A percentile compares a stretch with the other conserved stretches of the same genome.
Conservation (phyloP, 1,140 invertebrate species). For the Drosophila auraria region DNA sequence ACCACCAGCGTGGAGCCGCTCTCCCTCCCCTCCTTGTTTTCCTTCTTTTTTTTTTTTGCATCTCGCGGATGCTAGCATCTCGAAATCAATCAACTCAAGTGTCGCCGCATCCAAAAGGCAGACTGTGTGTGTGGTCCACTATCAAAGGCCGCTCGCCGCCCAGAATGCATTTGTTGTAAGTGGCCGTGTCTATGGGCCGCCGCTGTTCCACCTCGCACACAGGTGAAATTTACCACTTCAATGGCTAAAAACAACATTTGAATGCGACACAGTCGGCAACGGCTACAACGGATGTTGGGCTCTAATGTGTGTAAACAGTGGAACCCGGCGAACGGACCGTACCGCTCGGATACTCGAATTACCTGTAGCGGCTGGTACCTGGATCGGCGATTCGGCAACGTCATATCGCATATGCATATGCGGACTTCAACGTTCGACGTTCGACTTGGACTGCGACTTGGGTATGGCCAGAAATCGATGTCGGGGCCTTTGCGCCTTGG, state of each 20-base stretch:
- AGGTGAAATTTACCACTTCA: constrained; percentile 84
- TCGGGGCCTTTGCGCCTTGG: constrained; percentile 72
- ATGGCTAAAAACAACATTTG: constrained; percentile 82
- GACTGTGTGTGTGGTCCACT: constrained; percentile 74
- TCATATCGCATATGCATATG: constrained; percentile 69
- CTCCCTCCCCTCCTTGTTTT: constrained; percentile 14
- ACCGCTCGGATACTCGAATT: constrained; percentile 21
- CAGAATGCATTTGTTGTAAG: constrained; percentile 82
- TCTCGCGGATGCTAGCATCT: constrained; percentile 71
- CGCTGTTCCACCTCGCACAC: constrained; percentile 63
- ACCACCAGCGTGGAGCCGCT: constrained; percentile 65
- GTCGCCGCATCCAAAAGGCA: constrained; percentile 43
- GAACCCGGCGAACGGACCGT: constrained; percentile 29
- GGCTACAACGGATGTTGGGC: constrained; percentile 75
- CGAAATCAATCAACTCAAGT: constrained; percentile 82
- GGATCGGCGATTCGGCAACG: constrained; percentile 73
- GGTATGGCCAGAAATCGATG: constrained; percentile 42
- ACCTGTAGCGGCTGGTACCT: constrained; percentile 41
- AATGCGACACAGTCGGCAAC: constrained; percentile 75
- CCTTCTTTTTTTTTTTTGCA: constrained; percentile 57
- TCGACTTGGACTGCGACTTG: constrained; percentile 9
- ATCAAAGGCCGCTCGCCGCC: constrained; percentile 71
- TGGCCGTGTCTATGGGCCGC: constrained; percentile 74
- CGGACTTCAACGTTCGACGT: constrained; percentile 15
- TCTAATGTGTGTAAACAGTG: constrained; percentile 76